A percentile compares a stretch with the other conserved stretches of the same genome.
Evolutionary conservation across 1,140 invertebrate genomes (phyloP).

Genomic region (Steinernema feltiae): DNA sequence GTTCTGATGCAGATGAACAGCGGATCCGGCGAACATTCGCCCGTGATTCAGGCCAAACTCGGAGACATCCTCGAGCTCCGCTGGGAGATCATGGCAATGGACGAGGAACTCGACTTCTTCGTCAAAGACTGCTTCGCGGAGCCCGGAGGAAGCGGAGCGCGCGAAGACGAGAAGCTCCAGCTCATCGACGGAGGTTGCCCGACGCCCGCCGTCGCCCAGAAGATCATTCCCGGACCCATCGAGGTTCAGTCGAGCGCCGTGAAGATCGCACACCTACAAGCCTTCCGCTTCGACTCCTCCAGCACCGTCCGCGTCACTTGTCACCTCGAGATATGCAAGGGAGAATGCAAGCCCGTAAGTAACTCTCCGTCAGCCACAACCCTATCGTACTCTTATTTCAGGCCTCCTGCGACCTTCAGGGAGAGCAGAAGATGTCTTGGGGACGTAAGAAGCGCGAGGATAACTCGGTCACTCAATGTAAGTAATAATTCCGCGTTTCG

Average conservation of each 20-base stretch:
- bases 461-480: constrained; percentile 52
- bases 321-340: constrained; percentile 55
- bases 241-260: constrained; percentile 45
- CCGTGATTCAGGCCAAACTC: constrained; percentile 52
- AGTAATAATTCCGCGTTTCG: no score
- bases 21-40: constrained; percentile 41
- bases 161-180: constrained; percentile 46
- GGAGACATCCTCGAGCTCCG: constrained; percentile 56
- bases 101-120: constrained; percentile 57
- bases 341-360: constrained; percentile 50
- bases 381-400: constrained; percentile 19
- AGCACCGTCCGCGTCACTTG: constrained; percentile 52
- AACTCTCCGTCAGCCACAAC: background rate
- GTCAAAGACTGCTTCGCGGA: constrained; percentile 54
- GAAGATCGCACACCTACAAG: constrained; percentile 54
- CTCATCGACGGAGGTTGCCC: constrained; percentile 53
- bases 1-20: constrained; percentile 55
- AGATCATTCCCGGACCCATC: constrained; percentile 55
- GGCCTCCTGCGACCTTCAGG: constrained; percentile 45
- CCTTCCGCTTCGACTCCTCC: constrained; percentile 55
- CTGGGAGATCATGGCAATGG: constrained; percentile 59
- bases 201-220: constrained; percentile 56
- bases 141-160: constrained; percentile 35
- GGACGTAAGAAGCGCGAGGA: constrained; percentile 55
- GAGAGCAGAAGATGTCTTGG: constrained; percentile 48